phyloP scores from a whole-genome alignment of 2,113 vertebrate genomes.

The Shinisaurus crocodilurus region DNA sequence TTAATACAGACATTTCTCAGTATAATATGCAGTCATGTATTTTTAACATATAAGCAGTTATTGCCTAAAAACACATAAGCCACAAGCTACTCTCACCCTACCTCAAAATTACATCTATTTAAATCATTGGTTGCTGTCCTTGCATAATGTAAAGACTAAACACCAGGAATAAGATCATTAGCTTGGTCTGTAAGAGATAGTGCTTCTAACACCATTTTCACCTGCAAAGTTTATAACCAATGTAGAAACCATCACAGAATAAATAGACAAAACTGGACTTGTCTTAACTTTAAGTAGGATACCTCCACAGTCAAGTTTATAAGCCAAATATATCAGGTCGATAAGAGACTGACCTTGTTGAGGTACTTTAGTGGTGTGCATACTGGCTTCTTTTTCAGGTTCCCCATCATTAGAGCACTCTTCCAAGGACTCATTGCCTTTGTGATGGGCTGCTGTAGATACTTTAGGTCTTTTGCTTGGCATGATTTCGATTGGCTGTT shows the following conservation, averaged over 20 bases:
- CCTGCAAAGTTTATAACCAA: conserved; percentile 23
- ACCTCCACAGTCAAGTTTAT: background rate
- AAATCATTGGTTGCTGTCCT: conserved; percentile 49
- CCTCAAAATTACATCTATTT: conserved; percentile 58
- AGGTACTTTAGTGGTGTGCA: background rate
- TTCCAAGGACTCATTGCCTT: conserved; percentile 73
- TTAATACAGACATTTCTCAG: conserved; percentile 27
- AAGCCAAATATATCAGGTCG: background rate
- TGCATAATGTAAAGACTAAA: conserved; percentile 23
- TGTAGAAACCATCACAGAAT: conserved; percentile 25
- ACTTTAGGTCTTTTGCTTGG: conserved; percentile 84
- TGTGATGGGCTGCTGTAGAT: conserved; percentile 78
- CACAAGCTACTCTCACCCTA: conserved; percentile 61
- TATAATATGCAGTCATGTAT: conserved; percentile 15
- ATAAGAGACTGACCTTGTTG: conserved; percentile 60
- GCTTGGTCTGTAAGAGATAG: conserved; percentile 35
- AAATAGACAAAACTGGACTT: background rate
- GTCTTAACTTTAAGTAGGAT: background rate
- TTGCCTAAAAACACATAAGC: conserved; percentile 58
- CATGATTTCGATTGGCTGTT: conserved; percentile 74
- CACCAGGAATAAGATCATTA: conserved; percentile 22
- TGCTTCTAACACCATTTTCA: conserved; percentile 46
- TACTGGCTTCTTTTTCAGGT: conserved; percentile 58
- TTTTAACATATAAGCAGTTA: conserved; percentile 33
- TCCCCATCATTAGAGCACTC: conserved; percentile 80